These are phyloP conservation scores for Nephrocerus scutellatus DNA, from an alignment of 2,888 invertebrate species.

Conservation along the genomic window DNA sequence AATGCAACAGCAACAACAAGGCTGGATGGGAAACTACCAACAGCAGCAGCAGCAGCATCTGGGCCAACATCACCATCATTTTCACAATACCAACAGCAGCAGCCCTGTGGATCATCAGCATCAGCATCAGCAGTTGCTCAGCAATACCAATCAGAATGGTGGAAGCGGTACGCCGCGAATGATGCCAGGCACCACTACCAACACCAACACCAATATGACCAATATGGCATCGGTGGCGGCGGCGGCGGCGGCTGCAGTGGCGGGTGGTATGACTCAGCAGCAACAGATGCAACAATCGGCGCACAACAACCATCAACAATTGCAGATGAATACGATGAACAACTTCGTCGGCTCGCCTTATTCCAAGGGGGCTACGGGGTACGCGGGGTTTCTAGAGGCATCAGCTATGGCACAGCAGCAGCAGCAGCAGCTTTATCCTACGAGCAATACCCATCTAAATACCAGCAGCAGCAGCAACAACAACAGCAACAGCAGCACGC, in stretches of 20 bases:
- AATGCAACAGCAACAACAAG: slow-evolving; percentile 29
- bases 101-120: slow-evolving; percentile 35
- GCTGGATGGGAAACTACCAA: slow-evolving; percentile 31
- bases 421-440: slow-evolving; percentile 44
- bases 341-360: slow-evolving; percentile 53
- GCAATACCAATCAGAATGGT: slow-evolving; percentile 27
- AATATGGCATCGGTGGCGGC: slow-evolving; percentile 24
- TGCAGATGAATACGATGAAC: slow-evolving; percentile 42
- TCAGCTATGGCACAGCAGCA: slow-evolving; percentile 30
- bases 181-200: slow-evolving; percentile 25
- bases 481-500: slow-evolving; percentile 27
- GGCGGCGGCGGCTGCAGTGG: slow-evolving; percentile 23
- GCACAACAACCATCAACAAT: slow-evolving; percentile 44
- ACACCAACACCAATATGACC: slow-evolving; percentile 19
- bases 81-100: slow-evolving; percentile 32
- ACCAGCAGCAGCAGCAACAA: slow-evolving; percentile 26
- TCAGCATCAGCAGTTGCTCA: slow-evolving; percentile 24
- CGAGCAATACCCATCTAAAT: slow-evolving; percentile 40
- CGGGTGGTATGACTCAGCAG: slow-evolving; percentile 31
- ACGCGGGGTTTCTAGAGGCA: slow-evolving; percentile 61
- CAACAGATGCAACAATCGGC: slow-evolving; percentile 34
- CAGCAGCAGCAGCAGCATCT: slow-evolving; percentile 32
- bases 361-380: slow-evolving; percentile 49
- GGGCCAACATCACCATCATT: slow-evolving; percentile 23
- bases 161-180: slow-evolving; percentile 27